Percentiles rank a stretch among this genome's conserved stretches.
Evolutionary conservation across 2,888 invertebrate genomes (phyloP).

Genomic region (Steinernema carpocapsae): DNA sequence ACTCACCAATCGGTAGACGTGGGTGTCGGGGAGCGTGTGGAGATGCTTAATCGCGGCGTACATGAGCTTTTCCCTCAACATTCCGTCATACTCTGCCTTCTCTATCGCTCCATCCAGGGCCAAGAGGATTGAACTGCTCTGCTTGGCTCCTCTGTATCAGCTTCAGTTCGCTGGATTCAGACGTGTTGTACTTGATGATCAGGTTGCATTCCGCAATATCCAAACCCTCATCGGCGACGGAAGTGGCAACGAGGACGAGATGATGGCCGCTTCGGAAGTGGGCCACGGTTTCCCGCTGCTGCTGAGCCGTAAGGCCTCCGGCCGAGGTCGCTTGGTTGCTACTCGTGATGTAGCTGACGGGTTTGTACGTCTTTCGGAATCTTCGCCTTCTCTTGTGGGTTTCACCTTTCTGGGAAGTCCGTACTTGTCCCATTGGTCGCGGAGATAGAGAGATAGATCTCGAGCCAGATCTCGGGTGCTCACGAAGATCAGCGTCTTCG

Average conservation of each 20-base stretch:
- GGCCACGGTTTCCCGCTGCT: constrained; percentile 29
- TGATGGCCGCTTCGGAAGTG: constrained; percentile 9
- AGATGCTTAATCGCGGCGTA: not conserved
- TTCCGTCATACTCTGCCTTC: constrained; percentile 8
- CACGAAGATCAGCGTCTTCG: constrained; percentile 50
- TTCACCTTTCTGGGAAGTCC: not conserved
- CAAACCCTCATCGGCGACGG: constrained; percentile 19
- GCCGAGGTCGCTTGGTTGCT: constrained; percentile 44
- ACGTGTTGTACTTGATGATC: constrained; percentile 38
- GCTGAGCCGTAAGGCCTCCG: constrained; percentile 42
- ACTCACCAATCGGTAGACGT: not conserved
- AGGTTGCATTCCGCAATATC: constrained; percentile 12
- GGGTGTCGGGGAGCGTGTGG: not conserved
- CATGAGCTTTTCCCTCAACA: not conserved
- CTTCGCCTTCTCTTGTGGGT: too few species aligned
- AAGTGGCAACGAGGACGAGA: constrained; percentile 8
- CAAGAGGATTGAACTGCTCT: not conserved
- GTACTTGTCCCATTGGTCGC: constrained; percentile 15
- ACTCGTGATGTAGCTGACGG: constrained; percentile 23
- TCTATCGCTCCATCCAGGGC: constrained; percentile 19
- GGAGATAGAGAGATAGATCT: constrained; percentile 37
- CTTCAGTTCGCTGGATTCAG: constrained; percentile 4
- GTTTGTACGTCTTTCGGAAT: not conserved
- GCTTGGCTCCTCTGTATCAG: constrained; percentile 15
- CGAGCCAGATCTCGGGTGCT: constrained; percentile 41